A percentile compares a stretch with the other conserved stretches of the same genome.
Conservation (phyloP, 1,140 invertebrate genomes). For the Periplaneta americana region DNA sequence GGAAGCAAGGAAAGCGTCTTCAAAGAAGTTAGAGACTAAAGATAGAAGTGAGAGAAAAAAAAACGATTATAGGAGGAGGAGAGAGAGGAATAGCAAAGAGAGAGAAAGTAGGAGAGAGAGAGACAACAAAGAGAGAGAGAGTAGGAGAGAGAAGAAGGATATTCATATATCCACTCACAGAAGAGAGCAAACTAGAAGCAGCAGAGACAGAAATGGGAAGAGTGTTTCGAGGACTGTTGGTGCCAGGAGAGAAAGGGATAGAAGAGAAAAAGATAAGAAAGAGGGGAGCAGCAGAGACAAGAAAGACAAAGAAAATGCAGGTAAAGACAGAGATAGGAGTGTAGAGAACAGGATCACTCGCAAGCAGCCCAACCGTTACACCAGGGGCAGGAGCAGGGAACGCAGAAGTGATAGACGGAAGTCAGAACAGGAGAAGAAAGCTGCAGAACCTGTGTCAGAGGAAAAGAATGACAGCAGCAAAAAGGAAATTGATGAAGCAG, state of each 20-base stretch:
- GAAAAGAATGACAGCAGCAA: background rate
- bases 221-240: too few relatives aligned
- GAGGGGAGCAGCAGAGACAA: background rate
- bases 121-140: background rate
- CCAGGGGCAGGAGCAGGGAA: background rate
- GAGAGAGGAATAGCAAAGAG: background rate
- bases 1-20: too few relatives aligned
- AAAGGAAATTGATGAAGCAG: background rate
- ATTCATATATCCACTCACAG: background rate
- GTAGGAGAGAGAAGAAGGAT: background rate
- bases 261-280: background rate
- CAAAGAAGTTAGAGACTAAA: background rate
- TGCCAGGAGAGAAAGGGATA: background rate
- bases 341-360: background rate
- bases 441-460: background rate
- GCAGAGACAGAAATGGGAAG: background rate
- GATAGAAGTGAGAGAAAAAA: background rate
- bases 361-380: too few relatives aligned
- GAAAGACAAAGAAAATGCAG: background rate
- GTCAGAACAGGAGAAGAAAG: background rate
- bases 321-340: background rate
- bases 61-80: background rate
- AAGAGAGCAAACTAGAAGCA: too few relatives aligned
- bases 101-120: background rate
- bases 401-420: background rate